A percentile compares a stretch with the other conserved stretches of the same genome.
phyloP scores from a whole-genome alignment of 2,888 invertebrate genomes.

The Acanthosoma haemorrhoidale region DNA sequence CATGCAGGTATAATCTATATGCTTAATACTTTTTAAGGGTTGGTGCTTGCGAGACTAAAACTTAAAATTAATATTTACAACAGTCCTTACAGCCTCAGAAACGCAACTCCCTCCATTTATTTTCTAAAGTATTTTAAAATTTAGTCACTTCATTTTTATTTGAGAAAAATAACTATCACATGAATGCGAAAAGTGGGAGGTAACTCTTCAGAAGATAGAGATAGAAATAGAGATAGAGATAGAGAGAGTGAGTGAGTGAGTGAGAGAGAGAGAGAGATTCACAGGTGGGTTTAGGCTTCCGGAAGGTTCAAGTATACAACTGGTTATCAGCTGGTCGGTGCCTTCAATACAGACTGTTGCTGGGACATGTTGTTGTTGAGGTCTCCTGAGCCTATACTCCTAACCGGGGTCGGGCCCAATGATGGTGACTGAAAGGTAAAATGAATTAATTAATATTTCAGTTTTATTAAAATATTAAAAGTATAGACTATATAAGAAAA shows the following conservation, averaged over 20 bases:
- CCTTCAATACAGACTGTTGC: conserved; percentile 42
- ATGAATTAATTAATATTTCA: neutral
- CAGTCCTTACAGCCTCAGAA: conserved; percentile 19
- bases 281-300: conserved; percentile 4
- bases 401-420: conserved; percentile 31
- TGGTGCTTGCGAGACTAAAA: conserved; percentile 26
- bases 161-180: conserved; percentile 28
- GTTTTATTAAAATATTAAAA: neutral
- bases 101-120: neutral
- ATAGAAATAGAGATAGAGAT: neutral
- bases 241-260: neutral
- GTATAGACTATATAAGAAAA: neutral
- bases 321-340: conserved; percentile 37
- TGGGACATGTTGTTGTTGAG: conserved; percentile 64
- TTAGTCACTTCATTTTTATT: neutral
- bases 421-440: conserved; percentile 34
- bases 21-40: conserved; percentile 9
- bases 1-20: conserved; percentile 26
- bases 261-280: neutral
- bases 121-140: neutral
- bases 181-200: conserved; percentile 15
- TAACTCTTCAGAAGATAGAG: conserved; percentile 11
- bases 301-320: neutral
- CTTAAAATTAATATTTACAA: conserved; percentile 24
- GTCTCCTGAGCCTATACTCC: conserved; percentile 49